Conservation (phyloP, 2,888 invertebrate genomes). For the Oligia fasciuncula region DNA sequence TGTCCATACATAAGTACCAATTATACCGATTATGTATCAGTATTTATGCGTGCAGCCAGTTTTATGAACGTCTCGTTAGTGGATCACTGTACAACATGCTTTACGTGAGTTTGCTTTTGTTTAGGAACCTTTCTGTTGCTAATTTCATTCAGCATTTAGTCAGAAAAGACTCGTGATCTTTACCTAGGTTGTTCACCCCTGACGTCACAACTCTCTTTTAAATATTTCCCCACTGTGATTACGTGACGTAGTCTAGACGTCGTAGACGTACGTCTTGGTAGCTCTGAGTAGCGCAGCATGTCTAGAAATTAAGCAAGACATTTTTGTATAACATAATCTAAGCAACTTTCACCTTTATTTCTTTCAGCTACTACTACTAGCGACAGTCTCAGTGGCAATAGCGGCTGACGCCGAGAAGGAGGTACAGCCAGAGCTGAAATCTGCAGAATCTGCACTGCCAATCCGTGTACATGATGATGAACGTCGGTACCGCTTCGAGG, state of each 20-base stretch:
- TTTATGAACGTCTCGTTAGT: conserved; percentile 50
- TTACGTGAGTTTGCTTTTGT: conserved; percentile 65
- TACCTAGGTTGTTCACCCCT: not conserved
- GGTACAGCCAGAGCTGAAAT: conserved; percentile 31
- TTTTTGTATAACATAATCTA: not conserved
- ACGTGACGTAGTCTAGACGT: not conserved
- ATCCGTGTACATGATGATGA: conserved; percentile 46
- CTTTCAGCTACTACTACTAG: conserved; percentile 67
- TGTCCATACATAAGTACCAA: conserved; percentile 45
- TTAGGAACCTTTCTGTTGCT: not conserved
- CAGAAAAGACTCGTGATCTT: not conserved
- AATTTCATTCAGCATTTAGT: not conserved
- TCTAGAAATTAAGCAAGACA: not conserved
- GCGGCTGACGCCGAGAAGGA: conserved; percentile 42
- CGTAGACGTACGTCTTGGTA: not conserved
- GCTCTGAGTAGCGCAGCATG: not conserved
- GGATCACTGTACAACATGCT: conserved; percentile 66
- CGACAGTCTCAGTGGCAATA: conserved; percentile 46
- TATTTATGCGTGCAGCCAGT: conserved; percentile 45
- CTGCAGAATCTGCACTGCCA: conserved; percentile 54
- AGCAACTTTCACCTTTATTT: conserved; percentile 3
- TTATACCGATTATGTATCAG: conserved; percentile 32
- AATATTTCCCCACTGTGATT: not conserved
- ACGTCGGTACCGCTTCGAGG: conserved; percentile 40
- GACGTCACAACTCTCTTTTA: not conserved